A percentile compares a stretch with the other conserved stretches of the same genome.
Conservation (phyloP, 2,113 vertebrate species). For the Globicephala melas region DNA sequence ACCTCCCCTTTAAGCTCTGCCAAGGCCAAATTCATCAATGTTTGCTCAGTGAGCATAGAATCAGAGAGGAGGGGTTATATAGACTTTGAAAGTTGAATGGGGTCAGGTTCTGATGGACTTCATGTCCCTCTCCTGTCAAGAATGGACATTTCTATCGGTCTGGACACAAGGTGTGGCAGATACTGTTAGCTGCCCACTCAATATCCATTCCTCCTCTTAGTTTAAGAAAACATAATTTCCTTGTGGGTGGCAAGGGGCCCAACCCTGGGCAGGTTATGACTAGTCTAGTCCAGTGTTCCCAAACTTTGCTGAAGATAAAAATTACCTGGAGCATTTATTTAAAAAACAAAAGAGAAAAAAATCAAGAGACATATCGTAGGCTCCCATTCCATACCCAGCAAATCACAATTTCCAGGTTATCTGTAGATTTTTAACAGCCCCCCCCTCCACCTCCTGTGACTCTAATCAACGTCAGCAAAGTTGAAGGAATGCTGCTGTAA, state of each 20-base stretch:
- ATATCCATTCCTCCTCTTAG: background rate
- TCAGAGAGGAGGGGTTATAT: background rate
- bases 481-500: background rate
- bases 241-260: background rate
- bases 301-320: background rate
- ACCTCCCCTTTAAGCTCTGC: background rate
- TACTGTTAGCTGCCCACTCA: background rate
- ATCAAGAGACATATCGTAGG: background rate
- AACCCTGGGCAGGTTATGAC: background rate
- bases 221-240: background rate
- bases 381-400: background rate
- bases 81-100: conserved; percentile 6
- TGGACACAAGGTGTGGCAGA: background rate
- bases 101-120: background rate
- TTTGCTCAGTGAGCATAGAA: background rate
- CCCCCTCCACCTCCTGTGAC: background rate
- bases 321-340: background rate
- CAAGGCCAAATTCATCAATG: background rate
- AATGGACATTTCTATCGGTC: background rate
- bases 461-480: background rate
- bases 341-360: background rate
- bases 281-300: background rate
- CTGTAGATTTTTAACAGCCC: background rate
- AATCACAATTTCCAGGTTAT: background rate
- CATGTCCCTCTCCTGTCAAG: background rate